These are phyloP conservation scores for Dipodomys ordii DNA, from an alignment of 2,113 vertebrate species.

Conservation along the genomic window DNA sequence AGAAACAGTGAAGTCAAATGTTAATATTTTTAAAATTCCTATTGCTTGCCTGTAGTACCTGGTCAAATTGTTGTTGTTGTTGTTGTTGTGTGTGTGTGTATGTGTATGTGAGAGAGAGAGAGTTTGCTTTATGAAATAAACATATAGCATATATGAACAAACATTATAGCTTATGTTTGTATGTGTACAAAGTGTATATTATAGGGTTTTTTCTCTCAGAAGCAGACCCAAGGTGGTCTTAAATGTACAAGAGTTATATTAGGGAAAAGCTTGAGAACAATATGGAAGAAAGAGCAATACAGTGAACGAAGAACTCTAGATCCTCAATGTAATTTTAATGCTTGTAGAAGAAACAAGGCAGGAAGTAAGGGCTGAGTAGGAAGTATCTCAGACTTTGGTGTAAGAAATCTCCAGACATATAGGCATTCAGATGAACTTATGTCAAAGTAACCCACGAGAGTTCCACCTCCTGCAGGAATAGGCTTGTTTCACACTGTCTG, in stretches of 20 bases:
- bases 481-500: background rate
- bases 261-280: background rate
- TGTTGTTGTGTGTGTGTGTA: too few species aligned
- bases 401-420: background rate
- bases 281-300: background rate
- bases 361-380: background rate
- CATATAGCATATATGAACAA: background rate
- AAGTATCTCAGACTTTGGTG: background rate
- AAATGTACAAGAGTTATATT: background rate
- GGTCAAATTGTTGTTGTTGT: background rate
- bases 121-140: too few species aligned
- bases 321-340: background rate
- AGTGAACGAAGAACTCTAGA: background rate
- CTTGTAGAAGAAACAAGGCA: background rate
- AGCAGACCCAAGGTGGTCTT: too few species aligned
- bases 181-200: background rate
- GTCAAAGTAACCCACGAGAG: background rate
- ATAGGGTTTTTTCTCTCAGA: too few species aligned
- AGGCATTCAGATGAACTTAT: background rate
- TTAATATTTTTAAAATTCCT: background rate
- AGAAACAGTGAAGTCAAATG: background rate
- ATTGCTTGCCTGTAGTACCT: background rate
- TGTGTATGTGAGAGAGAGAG: too few species aligned
- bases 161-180: background rate
- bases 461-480: background rate